Base-by-base conservation (phyloP, 2,797 vertebrate genomes). In the Gymnopithys bicolor region DNA sequence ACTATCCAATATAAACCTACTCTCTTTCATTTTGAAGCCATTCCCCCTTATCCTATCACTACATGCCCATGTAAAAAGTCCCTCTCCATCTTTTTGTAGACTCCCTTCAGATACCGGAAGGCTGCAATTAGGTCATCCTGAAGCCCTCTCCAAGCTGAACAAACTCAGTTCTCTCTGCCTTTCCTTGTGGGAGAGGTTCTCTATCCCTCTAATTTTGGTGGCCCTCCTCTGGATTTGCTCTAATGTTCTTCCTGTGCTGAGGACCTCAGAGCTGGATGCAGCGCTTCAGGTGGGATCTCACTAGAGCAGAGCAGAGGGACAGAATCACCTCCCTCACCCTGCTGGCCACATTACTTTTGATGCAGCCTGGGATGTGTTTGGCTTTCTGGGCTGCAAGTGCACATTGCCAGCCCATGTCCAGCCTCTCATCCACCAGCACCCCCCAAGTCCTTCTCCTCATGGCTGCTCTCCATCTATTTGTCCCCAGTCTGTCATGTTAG, bases 291-390 rank as follows among this genome's bases (percentile, higher is more conserved):
- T 64, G 30, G 13, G 11, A 2, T 70, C 21, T 58, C 51, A 64
- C 9, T n/a, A 27, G 28, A 58, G 37, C 2, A 7, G 10, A 60
- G 11, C 2, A 55, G 23, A 51, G 24, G 9, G 8, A 6, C 51
- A 77, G 37, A 84, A 52, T 52, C n/a, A 15, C 37, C 10, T 70
- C n/a, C 28, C 30, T 77, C 28, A 8, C 22, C 18, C n/a, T 77
- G 19, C 71, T 56, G 24, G 19, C 28, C 21, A 46, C 0, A 0
- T n/a, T 63, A 37, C 35, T 46, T 76, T 63, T 30, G 43, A 18
- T 14, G 39, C 39, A 41, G 39, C 39, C 39, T 41, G 14, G 39
- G 39, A 41, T 41, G 39, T 41, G 39, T 41, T 41, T 41, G 39
- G 39, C 39, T 41, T 41, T 41, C 39, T 41, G 14, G 39, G 14